Conservation (phyloP, 2,113 vertebrate species). For the Hiodon alosoides region DNA sequence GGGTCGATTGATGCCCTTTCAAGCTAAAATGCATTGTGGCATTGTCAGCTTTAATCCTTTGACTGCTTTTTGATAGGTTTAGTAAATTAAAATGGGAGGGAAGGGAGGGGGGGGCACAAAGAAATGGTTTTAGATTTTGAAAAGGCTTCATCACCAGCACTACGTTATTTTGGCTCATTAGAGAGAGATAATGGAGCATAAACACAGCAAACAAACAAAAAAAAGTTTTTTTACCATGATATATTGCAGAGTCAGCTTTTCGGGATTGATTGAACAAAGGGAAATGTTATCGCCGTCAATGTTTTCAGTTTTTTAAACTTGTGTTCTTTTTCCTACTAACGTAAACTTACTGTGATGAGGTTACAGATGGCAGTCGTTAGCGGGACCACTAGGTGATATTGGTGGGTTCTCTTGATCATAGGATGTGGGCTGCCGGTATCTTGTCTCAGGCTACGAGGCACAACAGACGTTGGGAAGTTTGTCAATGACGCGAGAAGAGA, state of each 20-base stretch:
- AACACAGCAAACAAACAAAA: neutral
- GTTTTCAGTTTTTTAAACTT: neutral
- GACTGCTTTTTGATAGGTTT: constrained; percentile 27
- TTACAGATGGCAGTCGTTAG: constrained; percentile 22
- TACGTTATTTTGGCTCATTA: constrained; percentile 3
- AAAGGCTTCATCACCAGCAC: constrained; percentile 17
- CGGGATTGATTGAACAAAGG: neutral
- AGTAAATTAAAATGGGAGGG: constrained; percentile 17
- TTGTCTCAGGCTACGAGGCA: constrained; percentile 15
- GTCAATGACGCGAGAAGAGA: neutral
- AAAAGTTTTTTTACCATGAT: neutral
- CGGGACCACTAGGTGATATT: constrained; percentile 22
- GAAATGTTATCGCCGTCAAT: neutral
- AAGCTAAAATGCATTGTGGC: constrained; percentile 41
- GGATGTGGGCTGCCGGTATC: constrained; percentile 3
- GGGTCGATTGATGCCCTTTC: constrained; percentile 38
- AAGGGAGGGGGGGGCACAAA: constrained; percentile 12
- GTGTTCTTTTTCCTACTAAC: neutral
- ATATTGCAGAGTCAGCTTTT: neutral
- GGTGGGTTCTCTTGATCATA: constrained; percentile 20
- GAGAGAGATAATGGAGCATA: neutral
- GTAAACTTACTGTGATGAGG: neutral
- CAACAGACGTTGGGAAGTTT: constrained; percentile 17
- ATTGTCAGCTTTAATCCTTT: constrained; percentile 40
- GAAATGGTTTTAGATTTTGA: constrained; percentile 13